phyloP scores from a whole-genome alignment of 2,113 vertebrate species.

The Xerus inauris region DNA sequence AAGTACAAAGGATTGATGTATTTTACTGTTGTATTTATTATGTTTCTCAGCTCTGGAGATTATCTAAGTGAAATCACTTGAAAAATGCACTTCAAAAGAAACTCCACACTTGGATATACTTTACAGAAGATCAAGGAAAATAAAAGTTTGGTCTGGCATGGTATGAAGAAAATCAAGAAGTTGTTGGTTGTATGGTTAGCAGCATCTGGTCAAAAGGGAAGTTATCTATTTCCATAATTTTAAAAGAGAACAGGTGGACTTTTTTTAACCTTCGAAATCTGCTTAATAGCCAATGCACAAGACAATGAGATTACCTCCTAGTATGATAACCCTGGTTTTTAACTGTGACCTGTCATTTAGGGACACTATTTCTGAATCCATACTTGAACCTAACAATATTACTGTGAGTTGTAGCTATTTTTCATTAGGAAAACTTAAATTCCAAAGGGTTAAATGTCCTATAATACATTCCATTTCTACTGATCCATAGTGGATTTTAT shows the following conservation, averaged over 20 bases:
- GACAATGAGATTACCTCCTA: background rate
- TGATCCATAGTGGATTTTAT: background rate
- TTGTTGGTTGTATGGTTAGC: background rate
- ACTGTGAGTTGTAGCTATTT: background rate
- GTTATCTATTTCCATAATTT: background rate
- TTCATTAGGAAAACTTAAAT: background rate
- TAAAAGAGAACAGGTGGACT: background rate
- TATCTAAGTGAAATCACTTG: constrained; percentile 56
- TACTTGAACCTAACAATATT: background rate
- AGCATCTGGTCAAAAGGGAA: background rate
- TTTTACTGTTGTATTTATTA: constrained; percentile 67
- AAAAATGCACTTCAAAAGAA: constrained; percentile 60
- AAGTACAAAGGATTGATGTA: constrained; percentile 36
- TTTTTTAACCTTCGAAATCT: background rate
- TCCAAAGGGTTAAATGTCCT: background rate
- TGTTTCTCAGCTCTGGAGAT: constrained; percentile 63
- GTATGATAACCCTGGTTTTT: constrained; percentile 19
- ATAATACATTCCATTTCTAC: background rate
- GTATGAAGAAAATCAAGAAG: constrained; percentile 28
- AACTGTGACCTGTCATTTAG: background rate
- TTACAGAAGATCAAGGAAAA: constrained; percentile 30
- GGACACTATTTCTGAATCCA: background rate
- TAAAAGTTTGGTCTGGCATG: constrained; percentile 19
- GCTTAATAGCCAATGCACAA: background rate
- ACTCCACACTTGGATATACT: background rate